A percentile compares a stretch with the other conserved stretches of the same genome.
phyloP scores from a whole-genome alignment of 1,140 invertebrate species.

The Teleogryllus occipitalis region DNA sequence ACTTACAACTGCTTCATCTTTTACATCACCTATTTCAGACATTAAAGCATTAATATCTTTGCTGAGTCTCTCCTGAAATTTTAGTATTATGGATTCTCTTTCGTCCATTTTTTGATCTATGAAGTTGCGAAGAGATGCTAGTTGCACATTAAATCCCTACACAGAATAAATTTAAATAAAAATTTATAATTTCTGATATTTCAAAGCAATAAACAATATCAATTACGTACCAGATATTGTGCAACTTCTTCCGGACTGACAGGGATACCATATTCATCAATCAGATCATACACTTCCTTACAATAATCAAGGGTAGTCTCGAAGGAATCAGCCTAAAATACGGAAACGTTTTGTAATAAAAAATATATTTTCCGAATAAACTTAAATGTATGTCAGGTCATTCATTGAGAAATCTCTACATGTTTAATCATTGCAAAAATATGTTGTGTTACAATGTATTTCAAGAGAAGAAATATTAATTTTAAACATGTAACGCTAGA shows the following conservation, averaged over 20 bases:
- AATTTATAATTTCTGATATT: slow-evolving; percentile 22
- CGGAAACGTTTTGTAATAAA: background rate
- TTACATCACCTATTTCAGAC: slow-evolving; percentile 54
- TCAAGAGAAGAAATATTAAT: too few relatives aligned
- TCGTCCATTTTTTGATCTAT: slow-evolving; percentile 47
- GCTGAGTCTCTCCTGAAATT: slow-evolving; percentile 49
- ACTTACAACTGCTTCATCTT: slow-evolving; percentile 48
- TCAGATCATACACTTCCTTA: slow-evolving; percentile 62
- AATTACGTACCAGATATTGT: slow-evolving; percentile 44
- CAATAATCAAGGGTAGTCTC: slow-evolving; percentile 56
- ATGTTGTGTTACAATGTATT: too few relatives aligned
- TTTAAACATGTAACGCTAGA: too few relatives aligned
- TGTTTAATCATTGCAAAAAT: too few relatives aligned
- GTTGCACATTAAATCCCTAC: slow-evolving; percentile 32
- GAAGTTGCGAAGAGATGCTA: slow-evolving; percentile 32
- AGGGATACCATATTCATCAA: slow-evolving; percentile 58
- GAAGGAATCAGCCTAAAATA: slow-evolving; percentile 47
- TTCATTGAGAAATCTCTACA: too few relatives aligned
- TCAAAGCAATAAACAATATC: slow-evolving; percentile 29
- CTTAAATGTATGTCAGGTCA: too few relatives aligned
- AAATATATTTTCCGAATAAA: background rate
- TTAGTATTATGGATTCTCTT: slow-evolving; percentile 42
- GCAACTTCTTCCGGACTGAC: slow-evolving; percentile 51
- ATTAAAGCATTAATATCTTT: slow-evolving; percentile 55
- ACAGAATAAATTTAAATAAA: background rate